Conservation (phyloP, 2,888 invertebrate genomes). For the Clanis bilineata region DNA sequence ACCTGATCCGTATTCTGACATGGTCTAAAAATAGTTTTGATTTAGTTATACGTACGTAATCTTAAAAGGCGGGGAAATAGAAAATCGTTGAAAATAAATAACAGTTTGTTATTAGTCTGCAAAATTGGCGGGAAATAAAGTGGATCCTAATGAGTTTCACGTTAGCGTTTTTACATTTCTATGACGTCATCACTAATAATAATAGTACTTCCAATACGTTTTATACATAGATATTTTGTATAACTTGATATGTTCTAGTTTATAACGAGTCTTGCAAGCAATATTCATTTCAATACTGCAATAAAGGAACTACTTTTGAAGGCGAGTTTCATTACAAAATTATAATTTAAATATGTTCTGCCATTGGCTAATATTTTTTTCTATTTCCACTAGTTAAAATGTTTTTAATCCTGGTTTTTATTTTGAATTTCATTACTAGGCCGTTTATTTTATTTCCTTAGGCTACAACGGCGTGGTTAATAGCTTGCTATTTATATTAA, state of each 20-base stretch:
- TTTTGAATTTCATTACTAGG: neutral
- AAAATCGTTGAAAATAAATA: too few relatives aligned
- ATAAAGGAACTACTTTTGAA: constrained; percentile 6
- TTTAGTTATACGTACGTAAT: too few relatives aligned
- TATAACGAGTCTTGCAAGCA: neutral
- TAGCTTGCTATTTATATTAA: too few relatives aligned
- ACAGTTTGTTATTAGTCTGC: too few relatives aligned
- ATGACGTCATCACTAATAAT: neutral
- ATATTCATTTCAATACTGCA: neutral
- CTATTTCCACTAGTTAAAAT: neutral
- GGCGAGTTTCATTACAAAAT: neutral
- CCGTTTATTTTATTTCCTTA: neutral
- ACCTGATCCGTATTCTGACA: too few relatives aligned
- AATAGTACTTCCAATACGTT: neutral
- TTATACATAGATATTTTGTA: constrained; percentile 1
- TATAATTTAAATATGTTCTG: neutral
- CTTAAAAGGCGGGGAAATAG: too few relatives aligned
- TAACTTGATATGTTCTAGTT: constrained; percentile 6
- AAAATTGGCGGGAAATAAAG: neutral
- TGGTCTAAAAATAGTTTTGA: too few relatives aligned
- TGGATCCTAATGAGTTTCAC: neutral
- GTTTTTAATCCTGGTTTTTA: neutral
- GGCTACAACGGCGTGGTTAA: too few relatives aligned
- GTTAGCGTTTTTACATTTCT: neutral
- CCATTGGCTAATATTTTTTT: neutral